phyloP scores from a whole-genome alignment of 2,888 invertebrate species.

The Antitype chi region DNA sequence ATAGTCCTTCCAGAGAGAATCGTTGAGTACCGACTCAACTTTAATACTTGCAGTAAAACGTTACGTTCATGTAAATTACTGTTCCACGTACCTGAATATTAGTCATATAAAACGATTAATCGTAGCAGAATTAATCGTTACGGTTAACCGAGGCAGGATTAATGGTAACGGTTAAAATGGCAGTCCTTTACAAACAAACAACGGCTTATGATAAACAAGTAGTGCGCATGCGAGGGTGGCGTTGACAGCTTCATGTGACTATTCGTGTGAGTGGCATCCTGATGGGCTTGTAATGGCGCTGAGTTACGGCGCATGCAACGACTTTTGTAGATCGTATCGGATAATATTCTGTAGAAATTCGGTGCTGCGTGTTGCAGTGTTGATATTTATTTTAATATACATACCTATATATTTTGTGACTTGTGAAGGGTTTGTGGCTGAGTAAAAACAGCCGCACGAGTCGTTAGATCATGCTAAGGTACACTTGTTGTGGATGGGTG shows the following conservation, averaged over 20 bases:
- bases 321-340: constrained; percentile 33
- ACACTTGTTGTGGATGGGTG: not conserved
- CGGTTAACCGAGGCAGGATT: constrained; percentile 31
- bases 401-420: not conserved
- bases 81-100: constrained; percentile 35
- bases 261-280: constrained; percentile 54
- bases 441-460: not conserved
- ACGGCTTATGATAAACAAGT: constrained; percentile 46
- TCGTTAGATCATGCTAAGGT: not conserved
- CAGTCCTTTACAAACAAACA: constrained; percentile 47
- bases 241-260: constrained; percentile 58
- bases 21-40: constrained; percentile 15
- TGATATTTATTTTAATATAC: not conserved
- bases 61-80: constrained; percentile 41
- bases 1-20: not conserved
- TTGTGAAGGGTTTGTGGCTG: not conserved
- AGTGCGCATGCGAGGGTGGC: constrained; percentile 52
- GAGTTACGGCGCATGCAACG: constrained; percentile 14
- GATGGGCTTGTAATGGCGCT: constrained; percentile 67
- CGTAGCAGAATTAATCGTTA: constrained; percentile 16
- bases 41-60: constrained; percentile 36
- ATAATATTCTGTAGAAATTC: constrained; percentile 29
- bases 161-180: constrained; percentile 25
- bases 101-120: constrained; percentile 47
- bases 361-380: not conserved